Base-by-base conservation (phyloP, 2,888 invertebrate species). In the Scaptomyza reducta region DNA sequence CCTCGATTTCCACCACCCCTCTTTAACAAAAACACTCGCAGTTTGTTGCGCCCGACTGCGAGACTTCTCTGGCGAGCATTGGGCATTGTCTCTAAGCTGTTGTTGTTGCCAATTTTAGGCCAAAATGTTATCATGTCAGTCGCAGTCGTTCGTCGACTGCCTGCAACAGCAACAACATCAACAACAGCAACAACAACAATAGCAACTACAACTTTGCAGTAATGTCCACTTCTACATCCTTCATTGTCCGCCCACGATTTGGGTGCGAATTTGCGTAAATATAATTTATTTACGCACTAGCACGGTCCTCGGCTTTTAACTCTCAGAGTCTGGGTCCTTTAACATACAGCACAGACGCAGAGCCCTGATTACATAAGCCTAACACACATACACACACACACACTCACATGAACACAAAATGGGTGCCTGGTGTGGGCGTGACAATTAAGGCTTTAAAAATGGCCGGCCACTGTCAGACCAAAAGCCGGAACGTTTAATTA, bases 91-190 rank as follows among this genome's bases (percentile, higher is more conserved):
- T 74, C 74, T 76, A 54, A 74, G 75, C 62, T 67, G 56, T 61
- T 74, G 58, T 53, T 86, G 88, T 84, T 85, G 85, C 87, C 87
- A 88, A 88, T 88, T 86, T 88, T 87, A 87, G 87, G 83, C 82
- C 83, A 87, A 81, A 84, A 87, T 85, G 84, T 84, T 84, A 87
- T 84, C 84, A 85, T 84, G 84, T 84, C 83, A 85, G 63, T 82
- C 77, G 85, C 87, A 84, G 88, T 79, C 81, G 81, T 82, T 18
- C 31, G 47, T 33, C 13, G n/a, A 29, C 29, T 77, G 79, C 65
- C 69, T 54, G 67, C 71, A 63, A 50, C 50, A 58, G 51, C 67
- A 22, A 35, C 71, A 63, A 50, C 50, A 58, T 49, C 67, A 22
- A 35, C 38, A 61, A n/a, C 46, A 33, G 16, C 68, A 59, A 40